These are phyloP conservation scores for Ceyx margarethae DNA, from an alignment of 2,113 vertebrate genomes.

Conservation along the genomic window DNA sequence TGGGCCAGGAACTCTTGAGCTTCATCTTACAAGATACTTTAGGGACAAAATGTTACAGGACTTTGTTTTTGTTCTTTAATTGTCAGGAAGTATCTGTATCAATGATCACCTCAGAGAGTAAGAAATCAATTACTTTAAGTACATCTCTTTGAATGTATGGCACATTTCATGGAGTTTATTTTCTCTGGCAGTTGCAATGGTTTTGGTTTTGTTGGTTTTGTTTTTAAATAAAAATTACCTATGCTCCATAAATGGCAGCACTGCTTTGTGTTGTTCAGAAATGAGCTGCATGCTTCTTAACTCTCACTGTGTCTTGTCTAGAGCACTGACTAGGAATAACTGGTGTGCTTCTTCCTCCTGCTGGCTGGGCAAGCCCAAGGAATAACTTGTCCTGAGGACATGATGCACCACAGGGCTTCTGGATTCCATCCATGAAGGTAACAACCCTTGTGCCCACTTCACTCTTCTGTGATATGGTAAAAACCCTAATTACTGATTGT, in stretches of 20 bases:
- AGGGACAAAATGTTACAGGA: slow-evolving; percentile 3
- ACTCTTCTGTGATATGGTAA: background rate
- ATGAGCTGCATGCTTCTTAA: background rate
- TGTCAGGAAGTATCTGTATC: slow-evolving; percentile 27
- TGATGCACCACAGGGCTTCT: background rate
- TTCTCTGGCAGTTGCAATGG: background rate
- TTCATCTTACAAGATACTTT: slow-evolving; percentile 19
- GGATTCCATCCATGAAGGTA: background rate
- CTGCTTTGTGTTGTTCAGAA: slow-evolving; percentile 12
- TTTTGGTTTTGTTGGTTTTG: background rate
- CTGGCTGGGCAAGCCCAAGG: background rate
- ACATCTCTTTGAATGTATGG: slow-evolving; percentile 30
- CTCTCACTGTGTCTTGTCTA: background rate
- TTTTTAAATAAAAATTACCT: slow-evolving; percentile 46
- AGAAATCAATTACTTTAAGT: background rate
- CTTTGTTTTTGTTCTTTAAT: slow-evolving; percentile 3
- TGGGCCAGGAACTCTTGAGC: slow-evolving; percentile 3
- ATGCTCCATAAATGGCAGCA: background rate
- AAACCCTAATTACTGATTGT: background rate
- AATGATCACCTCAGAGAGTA: slow-evolving; percentile 40
- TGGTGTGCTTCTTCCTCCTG: background rate
- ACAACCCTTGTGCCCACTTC: background rate
- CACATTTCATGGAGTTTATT: background rate
- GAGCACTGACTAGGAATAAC: background rate
- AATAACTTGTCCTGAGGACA: background rate